These are phyloP conservation scores for Tokudaia muenninki DNA, from an alignment of 2,797 vertebrate genomes.

Conservation along the genomic window DNA sequence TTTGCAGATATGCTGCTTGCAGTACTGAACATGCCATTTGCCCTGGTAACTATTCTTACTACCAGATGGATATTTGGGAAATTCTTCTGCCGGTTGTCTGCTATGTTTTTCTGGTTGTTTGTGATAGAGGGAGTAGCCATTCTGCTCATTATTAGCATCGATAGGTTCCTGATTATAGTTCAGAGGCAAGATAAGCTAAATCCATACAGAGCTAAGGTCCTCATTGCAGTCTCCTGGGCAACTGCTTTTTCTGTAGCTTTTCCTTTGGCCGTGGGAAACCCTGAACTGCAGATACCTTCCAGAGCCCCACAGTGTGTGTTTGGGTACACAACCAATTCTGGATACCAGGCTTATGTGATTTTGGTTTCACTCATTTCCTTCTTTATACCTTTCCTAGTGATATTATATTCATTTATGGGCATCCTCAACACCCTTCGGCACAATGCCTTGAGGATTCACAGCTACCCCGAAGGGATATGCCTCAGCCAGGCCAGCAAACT, in stretches of 20 bases:
- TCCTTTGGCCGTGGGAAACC: constrained; percentile 94
- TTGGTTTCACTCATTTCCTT: constrained; percentile 94
- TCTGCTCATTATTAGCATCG: constrained; percentile 98
- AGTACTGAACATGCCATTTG: constrained; percentile 97
- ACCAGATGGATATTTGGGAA: constrained; percentile 96
- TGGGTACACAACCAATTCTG: constrained; percentile 92
- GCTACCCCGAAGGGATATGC: constrained; percentile 96
- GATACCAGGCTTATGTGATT: constrained; percentile 94
- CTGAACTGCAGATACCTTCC: constrained; percentile 93
- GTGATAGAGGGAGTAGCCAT: constrained; percentile 96
- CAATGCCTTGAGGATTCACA: constrained; percentile 97
- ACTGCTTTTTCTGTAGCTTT: constrained; percentile 94
- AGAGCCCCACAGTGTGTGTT: constrained; percentile 98
- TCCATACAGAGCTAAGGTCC: constrained; percentile 95
- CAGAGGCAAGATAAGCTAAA: constrained; percentile 98
- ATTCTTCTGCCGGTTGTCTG: constrained; percentile 94
- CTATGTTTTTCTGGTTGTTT: constrained; percentile 99
- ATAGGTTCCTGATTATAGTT: constrained; percentile 98
- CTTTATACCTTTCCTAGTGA: constrained; percentile 96
- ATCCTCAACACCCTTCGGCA: constrained; percentile 98
- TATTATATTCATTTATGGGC: constrained; percentile 97
- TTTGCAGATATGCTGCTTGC: constrained; percentile 98
- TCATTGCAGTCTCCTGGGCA: constrained; percentile 95
- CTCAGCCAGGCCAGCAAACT: constrained; percentile 98
- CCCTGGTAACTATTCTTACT: constrained; percentile 94